A percentile compares a stretch with the other conserved stretches of the same genome.
Evolutionary conservation across 1,140 invertebrate species (phyloP).

Genomic region (Mizuhopecten yessoensis): DNA sequence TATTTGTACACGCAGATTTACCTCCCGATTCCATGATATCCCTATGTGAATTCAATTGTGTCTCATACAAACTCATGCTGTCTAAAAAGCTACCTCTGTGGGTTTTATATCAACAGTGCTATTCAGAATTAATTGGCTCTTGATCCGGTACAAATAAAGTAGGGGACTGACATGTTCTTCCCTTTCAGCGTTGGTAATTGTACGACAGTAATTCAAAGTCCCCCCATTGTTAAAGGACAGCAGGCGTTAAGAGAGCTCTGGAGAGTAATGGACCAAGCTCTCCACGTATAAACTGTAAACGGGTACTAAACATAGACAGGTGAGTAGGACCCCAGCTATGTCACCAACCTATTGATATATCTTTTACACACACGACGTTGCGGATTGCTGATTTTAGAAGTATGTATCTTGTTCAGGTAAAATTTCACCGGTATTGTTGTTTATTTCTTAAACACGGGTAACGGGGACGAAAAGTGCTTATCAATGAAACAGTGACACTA

Average conservation of each 20-base stretch:
- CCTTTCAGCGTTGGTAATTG: not conserved
- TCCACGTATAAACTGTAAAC: not conserved
- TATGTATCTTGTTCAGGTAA: conserved; percentile 20
- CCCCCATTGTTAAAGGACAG: not conserved
- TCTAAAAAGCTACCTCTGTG: not conserved
- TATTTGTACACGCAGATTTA: conserved; percentile 9
- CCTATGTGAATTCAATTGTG: conserved; percentile 28
- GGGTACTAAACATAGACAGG: not conserved
- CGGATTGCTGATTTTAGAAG: not conserved
- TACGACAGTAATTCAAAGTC: conserved; percentile 13
- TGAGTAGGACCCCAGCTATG: conserved; percentile 7
- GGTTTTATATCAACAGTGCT: not conserved
- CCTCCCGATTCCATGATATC: conserved; percentile 21
- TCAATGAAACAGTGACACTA: not conserved
- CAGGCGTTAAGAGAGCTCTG: not conserved
- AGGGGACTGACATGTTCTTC: not conserved
- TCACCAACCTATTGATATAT: not conserved
- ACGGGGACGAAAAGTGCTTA: not conserved
- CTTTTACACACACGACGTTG: not conserved
- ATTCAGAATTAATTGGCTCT: conserved; percentile 26
- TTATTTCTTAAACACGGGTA: conserved; percentile 24
- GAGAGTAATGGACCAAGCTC: not conserved
- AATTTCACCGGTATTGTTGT: conserved; percentile 14
- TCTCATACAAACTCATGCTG: conserved; percentile 22
- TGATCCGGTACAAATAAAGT: conserved; percentile 34